These are phyloP conservation scores for Anastatus disparis DNA, from an alignment of 1,140 invertebrate species.

Conservation along the genomic window DNA sequence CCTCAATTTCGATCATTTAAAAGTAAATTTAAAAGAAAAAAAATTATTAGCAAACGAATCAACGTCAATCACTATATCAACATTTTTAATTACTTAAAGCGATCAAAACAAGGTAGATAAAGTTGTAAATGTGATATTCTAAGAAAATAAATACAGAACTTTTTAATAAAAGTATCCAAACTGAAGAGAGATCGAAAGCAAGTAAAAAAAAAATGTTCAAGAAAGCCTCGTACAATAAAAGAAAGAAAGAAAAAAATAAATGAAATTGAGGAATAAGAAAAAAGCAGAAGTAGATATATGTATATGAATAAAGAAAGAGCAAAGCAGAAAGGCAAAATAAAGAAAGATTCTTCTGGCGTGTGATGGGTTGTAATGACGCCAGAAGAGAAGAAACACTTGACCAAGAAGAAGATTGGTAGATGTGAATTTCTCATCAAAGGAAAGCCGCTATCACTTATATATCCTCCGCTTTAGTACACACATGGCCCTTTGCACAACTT, in stretches of 20 bases:
- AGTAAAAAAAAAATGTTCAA: neutral
- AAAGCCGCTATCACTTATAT: conserved; percentile 58
- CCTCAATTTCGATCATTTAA: no score
- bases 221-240: conserved; percentile 1
- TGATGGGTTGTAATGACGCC: conserved; percentile 30
- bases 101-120: conserved; percentile 24
- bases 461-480: conserved; percentile 52
- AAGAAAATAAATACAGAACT: conserved; percentile 13
- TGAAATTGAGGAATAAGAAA: neutral
- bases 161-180: conserved; percentile 18
- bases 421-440: conserved; percentile 48
- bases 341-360: neutral
- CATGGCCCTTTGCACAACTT: conserved; percentile 51
- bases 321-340: conserved; percentile 1
- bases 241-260: conserved; percentile 6
- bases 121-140: conserved; percentile 23
- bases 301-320: conserved; percentile 3
- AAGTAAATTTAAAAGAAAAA: no score
- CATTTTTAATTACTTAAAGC: conserved; percentile 9
- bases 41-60: no score
- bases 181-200: neutral
- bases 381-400: conserved; percentile 51
- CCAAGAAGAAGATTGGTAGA: conserved; percentile 44
- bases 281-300: conserved; percentile 20
- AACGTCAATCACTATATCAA: no score